Conservation (phyloP, 2,113 vertebrate genomes). For the Microtus oregoni region DNA sequence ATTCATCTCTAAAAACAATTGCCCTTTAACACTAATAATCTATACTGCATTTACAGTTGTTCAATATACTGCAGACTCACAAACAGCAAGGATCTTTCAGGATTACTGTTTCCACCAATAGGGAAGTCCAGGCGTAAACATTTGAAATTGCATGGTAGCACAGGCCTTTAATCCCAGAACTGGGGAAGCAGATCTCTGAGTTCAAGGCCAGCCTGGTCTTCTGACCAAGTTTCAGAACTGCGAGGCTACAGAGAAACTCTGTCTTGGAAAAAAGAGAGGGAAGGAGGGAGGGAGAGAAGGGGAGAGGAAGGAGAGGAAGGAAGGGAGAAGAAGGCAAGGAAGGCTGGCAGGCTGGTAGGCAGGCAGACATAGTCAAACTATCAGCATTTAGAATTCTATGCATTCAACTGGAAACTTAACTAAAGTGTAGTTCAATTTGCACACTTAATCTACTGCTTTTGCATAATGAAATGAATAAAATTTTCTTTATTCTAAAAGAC, state of each 20-base stretch:
- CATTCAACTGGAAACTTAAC: constrained; percentile 8
- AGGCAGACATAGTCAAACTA: neutral
- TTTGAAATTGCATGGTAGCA: neutral
- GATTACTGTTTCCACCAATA: constrained; percentile 29
- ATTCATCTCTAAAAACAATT: constrained; percentile 3
- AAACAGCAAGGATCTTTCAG: constrained; percentile 13
- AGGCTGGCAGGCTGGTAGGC: too few relatives aligned
- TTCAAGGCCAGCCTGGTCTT: neutral
- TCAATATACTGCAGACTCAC: constrained; percentile 43
- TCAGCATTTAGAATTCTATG: constrained; percentile 33
- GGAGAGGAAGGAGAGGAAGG: too few relatives aligned
- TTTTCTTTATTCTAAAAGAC: constrained; percentile 45
- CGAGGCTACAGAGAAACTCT: neutral
- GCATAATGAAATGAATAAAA: constrained; percentile 40
- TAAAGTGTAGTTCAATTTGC: neutral
- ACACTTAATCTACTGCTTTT: constrained; percentile 37
- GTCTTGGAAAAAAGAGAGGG: neutral
- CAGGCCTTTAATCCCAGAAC: neutral
- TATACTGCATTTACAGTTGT: constrained; percentile 18
- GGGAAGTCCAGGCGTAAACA: constrained; percentile 17
- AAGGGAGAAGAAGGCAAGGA: neutral
- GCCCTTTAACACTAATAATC: constrained; percentile 34
- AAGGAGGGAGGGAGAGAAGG: neutral
- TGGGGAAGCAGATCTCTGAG: neutral
- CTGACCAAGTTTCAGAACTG: neutral